Percentiles rank a stretch among this genome's conserved stretches.
Conservation (phyloP, 2,113 vertebrate species). For the Tachycineta bicolor region DNA sequence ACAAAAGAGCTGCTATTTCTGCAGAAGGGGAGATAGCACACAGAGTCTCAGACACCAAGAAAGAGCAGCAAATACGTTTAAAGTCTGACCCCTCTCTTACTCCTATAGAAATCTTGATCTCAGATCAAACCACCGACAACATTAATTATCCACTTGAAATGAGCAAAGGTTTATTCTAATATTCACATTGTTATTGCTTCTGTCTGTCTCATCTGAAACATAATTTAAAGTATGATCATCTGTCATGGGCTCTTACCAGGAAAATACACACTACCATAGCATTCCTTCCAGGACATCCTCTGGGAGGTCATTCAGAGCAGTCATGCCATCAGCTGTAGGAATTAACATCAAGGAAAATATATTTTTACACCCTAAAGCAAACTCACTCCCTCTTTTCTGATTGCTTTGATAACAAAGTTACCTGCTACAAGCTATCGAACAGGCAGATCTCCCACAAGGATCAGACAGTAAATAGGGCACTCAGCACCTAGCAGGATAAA, state of each 20-base stretch:
- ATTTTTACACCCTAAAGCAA: constrained; percentile 16
- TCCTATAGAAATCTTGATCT: neutral
- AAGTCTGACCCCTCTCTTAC: neutral
- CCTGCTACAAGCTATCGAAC: neutral
- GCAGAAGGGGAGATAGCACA: neutral
- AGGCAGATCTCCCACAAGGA: neutral
- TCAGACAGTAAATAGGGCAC: neutral
- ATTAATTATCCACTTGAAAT: neutral
- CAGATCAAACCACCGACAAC: constrained; percentile 1
- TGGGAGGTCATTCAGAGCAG: neutral
- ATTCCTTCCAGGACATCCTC: constrained; percentile 5
- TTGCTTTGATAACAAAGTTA: neutral
- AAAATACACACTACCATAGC: neutral
- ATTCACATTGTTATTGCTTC: constrained; percentile 9
- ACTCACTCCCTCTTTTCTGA: neutral
- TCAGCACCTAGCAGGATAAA: neutral
- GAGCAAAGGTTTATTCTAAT: constrained; percentile 30
- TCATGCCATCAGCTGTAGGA: neutral
- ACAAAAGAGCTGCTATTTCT: constrained; percentile 18
- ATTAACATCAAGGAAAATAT: constrained; percentile 1
- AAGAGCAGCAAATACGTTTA: neutral
- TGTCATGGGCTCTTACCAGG: neutral
- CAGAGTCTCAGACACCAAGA: neutral
- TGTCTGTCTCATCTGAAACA: neutral
- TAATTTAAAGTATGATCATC: neutral